Base-by-base conservation (phyloP, 2,888 invertebrate species). In the Coelogynopora nodosa region DNA sequence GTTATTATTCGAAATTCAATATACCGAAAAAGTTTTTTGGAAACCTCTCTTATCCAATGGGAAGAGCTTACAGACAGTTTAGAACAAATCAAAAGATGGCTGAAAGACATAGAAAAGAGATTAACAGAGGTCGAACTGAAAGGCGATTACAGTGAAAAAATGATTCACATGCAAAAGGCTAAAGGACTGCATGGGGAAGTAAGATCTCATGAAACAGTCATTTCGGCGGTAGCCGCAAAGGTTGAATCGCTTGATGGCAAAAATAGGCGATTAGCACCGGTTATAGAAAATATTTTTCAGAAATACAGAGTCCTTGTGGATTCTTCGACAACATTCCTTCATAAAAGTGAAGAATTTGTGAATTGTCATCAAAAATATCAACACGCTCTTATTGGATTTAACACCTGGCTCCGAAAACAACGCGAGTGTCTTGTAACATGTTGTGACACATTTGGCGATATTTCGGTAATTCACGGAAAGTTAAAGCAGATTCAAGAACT, bases 361-460 rank as follows among this genome's bases (percentile, higher is more conserved):
- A 90, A 88, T 86, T 28, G 67, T 23, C 91, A 92, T 84, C 96
- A 97, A 92, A 95, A 95, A 0, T 96, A 97, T 90, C 95, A 97
- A 81, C 96, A 97, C 92, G 95, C 95, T 88, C 96, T 96, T 88
- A 95, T 95, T 91, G 96, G 96, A 89, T 97, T 97, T 91, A 94
- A 95, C 89, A 95, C 95, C 90, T 98, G 97, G 98, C 94, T 97
- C 87, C 94, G 96, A 89, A 94, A 94, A 88, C 95, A 96, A n/a
- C 95, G 96, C 90, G 98, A 97, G 92, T 94, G 95, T 87, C 93
- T 97, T 86, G 95, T 95, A 88, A 96, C 97, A 91, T 97, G 97
- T 90, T 95, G 96, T 0, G 96, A 96, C 91, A 95, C 95, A 0
- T 96, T 96, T 90, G 96, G 96, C 0, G 96, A 97, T 90, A 95